Base-by-base conservation (phyloP, 2,797 vertebrate species). In the Cossypha dichroa region DNA sequence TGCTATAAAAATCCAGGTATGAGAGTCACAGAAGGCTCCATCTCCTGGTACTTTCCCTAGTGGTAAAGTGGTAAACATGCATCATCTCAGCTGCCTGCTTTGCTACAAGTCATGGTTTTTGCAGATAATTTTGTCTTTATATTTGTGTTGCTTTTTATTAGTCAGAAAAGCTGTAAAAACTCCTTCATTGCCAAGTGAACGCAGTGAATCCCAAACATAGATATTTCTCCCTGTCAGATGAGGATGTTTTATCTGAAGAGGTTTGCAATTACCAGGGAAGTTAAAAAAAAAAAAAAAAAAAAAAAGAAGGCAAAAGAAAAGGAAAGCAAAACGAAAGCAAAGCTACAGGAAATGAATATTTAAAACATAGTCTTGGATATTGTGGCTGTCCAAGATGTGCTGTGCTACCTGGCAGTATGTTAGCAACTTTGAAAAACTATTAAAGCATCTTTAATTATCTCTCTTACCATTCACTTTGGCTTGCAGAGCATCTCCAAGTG, bases 371-470 rank as follows among this genome's bases (percentile, higher is more conserved):
- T 58, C 34, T 62, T 58, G 72, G 51, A 66, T 90, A 56, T 74
- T 88, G 69, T 91, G 69, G 22, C 46, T 70, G 79, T 70, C 56
- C 16, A 1, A 77, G 81, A 79, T 75, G 26, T 83, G 48, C 55
- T 73, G 10, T 0, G 0, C 36, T 90, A 90, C 90, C 75, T 90
- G 79, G 43, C 6, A 11, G 88, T 96, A 93, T 88, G 94, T 96
- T 93, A 96, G 92, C 93, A 96, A 94, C 93, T 97, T 93, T 80
- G 92, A 91, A 84, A 96, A 86, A 43, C 78, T 84, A 79, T 90
- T 91, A 95, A 91, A 81, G 31, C 46, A 26, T 83, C 54, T 94
- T 91, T 92, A 95, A 93, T 97, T 95, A 77, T 90, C 74, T 83
- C 54, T 74, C 26, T 59, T 67, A 36, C 66, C 73, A 31, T 70